Evolutionary conservation across 2,113 vertebrate species (phyloP).

Genomic region (Silurus asotus): DNA sequence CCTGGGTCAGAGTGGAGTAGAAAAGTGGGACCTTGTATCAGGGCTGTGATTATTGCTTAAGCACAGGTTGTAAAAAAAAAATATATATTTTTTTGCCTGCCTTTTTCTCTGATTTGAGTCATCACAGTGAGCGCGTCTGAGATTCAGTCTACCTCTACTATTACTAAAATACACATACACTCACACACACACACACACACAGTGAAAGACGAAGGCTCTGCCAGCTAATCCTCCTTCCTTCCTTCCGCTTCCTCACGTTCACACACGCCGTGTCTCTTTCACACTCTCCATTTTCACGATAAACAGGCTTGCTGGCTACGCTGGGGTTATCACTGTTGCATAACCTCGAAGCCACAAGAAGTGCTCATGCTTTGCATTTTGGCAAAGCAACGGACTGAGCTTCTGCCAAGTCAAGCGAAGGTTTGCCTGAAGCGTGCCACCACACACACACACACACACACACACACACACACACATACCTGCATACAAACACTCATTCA

Average conservation of each 20-base stretch:
- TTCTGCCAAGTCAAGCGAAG: conserved; percentile 65
- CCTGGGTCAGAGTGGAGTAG: no score
- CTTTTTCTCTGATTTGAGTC: not conserved
- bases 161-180: conserved; percentile 24
- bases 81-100: not conserved
- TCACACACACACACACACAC: conserved; percentile 10
- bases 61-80: no score
- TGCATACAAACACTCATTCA: not conserved
- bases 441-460: conserved; percentile 40
- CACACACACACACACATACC: conserved; percentile 20
- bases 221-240: not conserved
- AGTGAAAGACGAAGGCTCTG: not conserved
- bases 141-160: not conserved
- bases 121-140: not conserved
- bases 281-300: not conserved
- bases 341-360: conserved; percentile 51
- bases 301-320: conserved; percentile 27
- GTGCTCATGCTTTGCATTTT: conserved; percentile 55
- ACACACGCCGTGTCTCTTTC: not conserved
- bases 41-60: no score
- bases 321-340: conserved; percentile 53
- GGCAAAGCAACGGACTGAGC: conserved; percentile 51
- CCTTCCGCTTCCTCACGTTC: not conserved
- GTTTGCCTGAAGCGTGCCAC: conserved; percentile 58
- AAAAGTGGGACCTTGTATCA: no score